phyloP scores from a whole-genome alignment of 2,888 invertebrate genomes.

The Barypeithes pellucidus region DNA sequence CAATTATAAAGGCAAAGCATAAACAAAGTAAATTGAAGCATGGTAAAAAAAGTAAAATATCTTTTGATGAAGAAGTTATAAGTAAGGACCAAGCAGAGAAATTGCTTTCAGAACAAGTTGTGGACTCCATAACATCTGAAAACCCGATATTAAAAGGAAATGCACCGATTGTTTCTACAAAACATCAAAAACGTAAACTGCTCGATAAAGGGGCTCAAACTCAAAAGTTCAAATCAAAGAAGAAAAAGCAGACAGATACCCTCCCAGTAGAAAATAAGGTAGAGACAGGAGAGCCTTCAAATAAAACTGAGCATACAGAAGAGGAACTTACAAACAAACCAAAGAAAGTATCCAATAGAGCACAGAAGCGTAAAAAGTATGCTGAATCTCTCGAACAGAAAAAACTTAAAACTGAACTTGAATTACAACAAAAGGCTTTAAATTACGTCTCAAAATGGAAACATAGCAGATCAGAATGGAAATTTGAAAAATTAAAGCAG shows the following conservation, averaged over 20 bases:
- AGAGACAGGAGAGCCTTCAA: neutral
- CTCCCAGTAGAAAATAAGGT: neutral
- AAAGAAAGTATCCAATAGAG: conserved; percentile 75
- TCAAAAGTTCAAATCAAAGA: neutral
- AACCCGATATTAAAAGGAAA: neutral
- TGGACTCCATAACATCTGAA: neutral
- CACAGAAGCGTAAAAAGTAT: conserved; percentile 78
- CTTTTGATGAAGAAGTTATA: conserved; percentile 48
- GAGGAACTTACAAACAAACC: neutral
- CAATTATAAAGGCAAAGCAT: neutral
- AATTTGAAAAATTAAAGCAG: conserved; percentile 85
- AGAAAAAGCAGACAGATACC: conserved; percentile 2
- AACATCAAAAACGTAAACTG: conserved; percentile 7
- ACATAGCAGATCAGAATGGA: conserved; percentile 80
- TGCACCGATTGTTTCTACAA: neutral
- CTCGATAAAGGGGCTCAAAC: conserved; percentile 5
- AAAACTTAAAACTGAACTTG: conserved; percentile 73
- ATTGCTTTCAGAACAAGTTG: conserved; percentile 26
- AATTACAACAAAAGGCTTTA: conserved; percentile 76
- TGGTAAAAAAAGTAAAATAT: conserved; percentile 37
- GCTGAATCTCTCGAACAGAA: conserved; percentile 74
- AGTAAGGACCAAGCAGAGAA: conserved; percentile 39
- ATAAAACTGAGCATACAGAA: neutral
- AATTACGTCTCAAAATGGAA: conserved; percentile 85
- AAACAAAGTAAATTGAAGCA: conserved; percentile 6